Base-by-base conservation (phyloP, 2,888 invertebrate species). In the Leistus spinibarbis region DNA sequence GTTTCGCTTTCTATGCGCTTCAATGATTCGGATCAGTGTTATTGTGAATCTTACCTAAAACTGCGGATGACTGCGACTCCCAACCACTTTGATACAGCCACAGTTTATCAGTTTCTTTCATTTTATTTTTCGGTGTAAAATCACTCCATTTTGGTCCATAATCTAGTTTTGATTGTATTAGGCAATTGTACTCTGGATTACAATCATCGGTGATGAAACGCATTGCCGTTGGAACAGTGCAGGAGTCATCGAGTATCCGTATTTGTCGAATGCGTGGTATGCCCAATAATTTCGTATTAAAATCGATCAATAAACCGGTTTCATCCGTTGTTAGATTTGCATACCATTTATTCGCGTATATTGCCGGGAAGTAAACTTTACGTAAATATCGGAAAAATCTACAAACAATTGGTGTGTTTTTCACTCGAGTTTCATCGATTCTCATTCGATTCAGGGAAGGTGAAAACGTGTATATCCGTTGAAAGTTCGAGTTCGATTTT, bases 211-310 rank as follows among this genome's bases (percentile, higher is more conserved):
- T 77, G 65, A 80, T 19, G 76, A 79, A 80, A 5, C 60, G 13
- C 80, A 81, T 79, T 7, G 20, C 13, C 54, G 69, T 13, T 3
- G 78, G 75, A 1, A 81, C 76, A 3, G 54, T 24, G 66, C 80
- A 80, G 1, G 76, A 67, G 10, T 77, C 23, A 2, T 56, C 27
- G 9, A 56, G 16, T 2, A 78, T 68, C 54, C 80, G 71, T n/a
- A 80, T 79, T 63, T 82, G 82, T n/a, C 81, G 75, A 4, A 82
- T 71, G 9, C 82, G 77, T 1, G 78, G 78, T 2, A 81, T 78
- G 17, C 83, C 83, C 13, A 83, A 65, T 68, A 80, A 79, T 76
- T 81, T 82, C 57, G 81, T 83, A 4, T 77, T 74, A 27, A 79
- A 79, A 76, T 83, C 83, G 3, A 79, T 78, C 16, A 80, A 81